Base-by-base conservation (phyloP, 2,113 vertebrate species). In the Hypocryptadius cinnamomeus region DNA sequence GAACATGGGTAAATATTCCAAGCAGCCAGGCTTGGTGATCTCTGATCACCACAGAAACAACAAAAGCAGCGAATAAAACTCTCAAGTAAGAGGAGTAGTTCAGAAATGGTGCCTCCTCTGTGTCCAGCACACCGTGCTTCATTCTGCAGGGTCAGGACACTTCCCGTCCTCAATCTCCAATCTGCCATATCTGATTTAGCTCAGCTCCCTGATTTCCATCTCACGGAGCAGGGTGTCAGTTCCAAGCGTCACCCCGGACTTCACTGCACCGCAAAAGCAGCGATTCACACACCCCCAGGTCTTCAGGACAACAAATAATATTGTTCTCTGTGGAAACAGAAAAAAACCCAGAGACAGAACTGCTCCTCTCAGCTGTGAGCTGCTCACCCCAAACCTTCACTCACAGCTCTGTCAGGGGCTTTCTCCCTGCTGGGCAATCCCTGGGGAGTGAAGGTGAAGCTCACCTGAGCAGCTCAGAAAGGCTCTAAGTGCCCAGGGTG, bases 221-320 rank as follows among this genome's bases (percentile, higher is more conserved):
- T 91, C 31, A 1, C 1, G 57, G 25, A 40, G 2, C 13, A 39
- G 13, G 2, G 13, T 5, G 5, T 23, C 47, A 66, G 74, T 39
- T 47, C 64, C 9, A 5, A 35, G 30, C 0, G 16, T 21, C 79
- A 79, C 51, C 76, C 51, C 3, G 1, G 68, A 7, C 70, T 30
- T 14, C 23, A 2, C 2, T 2, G 37, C 18, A 2, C 23, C 40
- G 2, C 5, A 6, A 31, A 33, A 23, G 31, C 56, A 39, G 27
- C 42, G 7, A 28, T 47, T 65, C 19, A 23, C 2, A 40, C 4
- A 0, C 0, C 21, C 28, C 3, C 2, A 5, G 14, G 14, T 57
- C 42, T 70, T 39, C 17, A 35, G 60, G 14, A 44, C 31, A 53
- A 21, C 8, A 33, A 68, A 23, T 11, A 4, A 8, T 2, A 7